These are phyloP conservation scores for Oplegnathus fasciatus DNA, from an alignment of 2,113 vertebrate species.

Conservation along the genomic window DNA sequence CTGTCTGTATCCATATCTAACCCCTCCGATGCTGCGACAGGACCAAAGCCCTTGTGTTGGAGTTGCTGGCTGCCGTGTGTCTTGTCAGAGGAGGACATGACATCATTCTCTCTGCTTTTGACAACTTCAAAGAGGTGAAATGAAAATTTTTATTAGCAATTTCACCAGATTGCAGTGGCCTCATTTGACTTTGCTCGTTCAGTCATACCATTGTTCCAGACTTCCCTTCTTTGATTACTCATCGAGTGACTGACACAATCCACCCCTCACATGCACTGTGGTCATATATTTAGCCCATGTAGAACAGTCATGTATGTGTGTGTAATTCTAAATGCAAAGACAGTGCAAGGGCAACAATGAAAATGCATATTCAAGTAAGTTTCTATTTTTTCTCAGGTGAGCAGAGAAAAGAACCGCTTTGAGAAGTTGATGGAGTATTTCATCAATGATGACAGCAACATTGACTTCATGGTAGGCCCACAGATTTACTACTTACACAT, in stretches of 20 bases:
- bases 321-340: neutral
- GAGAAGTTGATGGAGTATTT: constrained; percentile 97
- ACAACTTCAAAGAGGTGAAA: constrained; percentile 95
- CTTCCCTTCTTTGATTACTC: constrained; percentile 52
- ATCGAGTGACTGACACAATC: constrained; percentile 26
- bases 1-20: neutral
- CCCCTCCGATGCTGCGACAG: constrained; percentile 73
- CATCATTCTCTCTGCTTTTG: constrained; percentile 94
- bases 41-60: constrained; percentile 95
- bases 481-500: neutral
- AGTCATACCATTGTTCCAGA: constrained; percentile 18
- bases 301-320: neutral
- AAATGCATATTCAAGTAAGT: constrained; percentile 18
- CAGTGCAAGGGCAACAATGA: neutral
- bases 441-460: constrained; percentile 92
- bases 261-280: constrained; percentile 19
- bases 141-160: neutral
- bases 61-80: constrained; percentile 94
- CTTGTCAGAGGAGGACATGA: constrained; percentile 95
- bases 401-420: constrained; percentile 89
- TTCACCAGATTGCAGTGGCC: neutral
- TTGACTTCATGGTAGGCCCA: constrained; percentile 94
- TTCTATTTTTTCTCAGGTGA: constrained; percentile 72
- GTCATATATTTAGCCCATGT: constrained; percentile 33
- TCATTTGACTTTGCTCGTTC: constrained; percentile 1